Percentiles rank a stretch among this genome's conserved stretches.
Evolutionary conservation across 2,797 vertebrate genomes (phyloP).

Genomic region (Macropus fuliginosus): DNA sequence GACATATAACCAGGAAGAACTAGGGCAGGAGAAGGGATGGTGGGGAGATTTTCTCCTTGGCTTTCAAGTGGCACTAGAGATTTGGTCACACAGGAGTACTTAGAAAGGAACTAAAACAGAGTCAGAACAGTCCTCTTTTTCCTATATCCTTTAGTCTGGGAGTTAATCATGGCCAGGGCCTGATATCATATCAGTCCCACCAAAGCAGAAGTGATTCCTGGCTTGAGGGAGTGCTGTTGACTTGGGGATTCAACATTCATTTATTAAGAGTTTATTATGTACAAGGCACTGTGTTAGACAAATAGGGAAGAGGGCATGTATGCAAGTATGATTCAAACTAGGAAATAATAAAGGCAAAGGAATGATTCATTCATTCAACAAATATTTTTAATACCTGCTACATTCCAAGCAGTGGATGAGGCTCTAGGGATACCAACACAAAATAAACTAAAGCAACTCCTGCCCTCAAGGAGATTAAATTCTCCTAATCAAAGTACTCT

Average conservation of each 20-base stretch:
- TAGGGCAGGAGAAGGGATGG: background rate
- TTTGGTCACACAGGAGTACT: background rate
- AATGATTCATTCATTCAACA: background rate
- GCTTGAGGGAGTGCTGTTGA: background rate
- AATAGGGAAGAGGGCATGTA: background rate
- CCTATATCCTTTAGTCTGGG: background rate
- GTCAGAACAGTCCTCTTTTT: background rate
- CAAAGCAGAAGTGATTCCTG: background rate
- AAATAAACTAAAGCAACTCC: background rate
- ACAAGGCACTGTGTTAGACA: background rate
- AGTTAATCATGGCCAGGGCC: background rate
- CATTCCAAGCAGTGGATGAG: background rate
- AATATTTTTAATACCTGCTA: background rate
- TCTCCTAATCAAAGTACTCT: background rate
- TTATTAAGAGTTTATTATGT: background rate
- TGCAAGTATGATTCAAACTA: background rate
- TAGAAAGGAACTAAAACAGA: background rate
- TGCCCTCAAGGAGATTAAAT: background rate
- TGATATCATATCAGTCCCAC: background rate
- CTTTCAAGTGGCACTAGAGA: background rate
- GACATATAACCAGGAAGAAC: background rate
- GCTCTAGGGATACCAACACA: background rate
- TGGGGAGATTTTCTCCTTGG: background rate
- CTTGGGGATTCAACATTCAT: background rate
- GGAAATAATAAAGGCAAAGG: background rate